phyloP scores from a whole-genome alignment of 2,113 vertebrate species.

The Turnix velox region DNA sequence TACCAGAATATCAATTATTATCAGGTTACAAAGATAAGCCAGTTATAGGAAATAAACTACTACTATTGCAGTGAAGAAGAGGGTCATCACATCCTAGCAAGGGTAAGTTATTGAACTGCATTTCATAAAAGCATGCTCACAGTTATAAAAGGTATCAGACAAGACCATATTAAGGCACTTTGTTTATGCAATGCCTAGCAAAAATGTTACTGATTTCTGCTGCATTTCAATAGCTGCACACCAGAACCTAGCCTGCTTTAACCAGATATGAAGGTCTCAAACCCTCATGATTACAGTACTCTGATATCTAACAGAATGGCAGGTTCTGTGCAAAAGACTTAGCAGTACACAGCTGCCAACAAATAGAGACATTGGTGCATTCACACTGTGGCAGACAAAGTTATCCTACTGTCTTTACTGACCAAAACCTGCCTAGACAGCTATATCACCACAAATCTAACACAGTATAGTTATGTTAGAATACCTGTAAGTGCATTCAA shows the following conservation, averaged over 20 bases:
- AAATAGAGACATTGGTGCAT: background rate
- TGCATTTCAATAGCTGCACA: background rate
- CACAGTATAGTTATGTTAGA: background rate
- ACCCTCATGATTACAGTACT: background rate
- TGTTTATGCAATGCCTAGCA: background rate
- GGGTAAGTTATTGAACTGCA: background rate
- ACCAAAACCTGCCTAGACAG: background rate
- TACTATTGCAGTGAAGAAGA: background rate
- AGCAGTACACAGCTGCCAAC: background rate
- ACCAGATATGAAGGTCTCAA: background rate
- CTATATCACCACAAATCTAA: background rate
- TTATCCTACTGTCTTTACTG: background rate
- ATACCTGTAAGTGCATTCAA: accelerated
- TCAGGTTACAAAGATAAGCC: conserved; percentile 53
- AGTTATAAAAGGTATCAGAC: background rate
- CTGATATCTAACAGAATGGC: background rate
- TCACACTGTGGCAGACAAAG: background rate
- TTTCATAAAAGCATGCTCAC: background rate
- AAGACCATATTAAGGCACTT: background rate
- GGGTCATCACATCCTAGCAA: conserved; percentile 7
- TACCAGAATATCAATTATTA: conserved; percentile 56
- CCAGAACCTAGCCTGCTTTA: background rate
- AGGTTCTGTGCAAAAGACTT: background rate
- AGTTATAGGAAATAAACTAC: conserved; percentile 41
- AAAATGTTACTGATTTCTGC: background rate